phyloP scores from a whole-genome alignment of 2,888 invertebrate species.

The Apamea epomidion region DNA sequence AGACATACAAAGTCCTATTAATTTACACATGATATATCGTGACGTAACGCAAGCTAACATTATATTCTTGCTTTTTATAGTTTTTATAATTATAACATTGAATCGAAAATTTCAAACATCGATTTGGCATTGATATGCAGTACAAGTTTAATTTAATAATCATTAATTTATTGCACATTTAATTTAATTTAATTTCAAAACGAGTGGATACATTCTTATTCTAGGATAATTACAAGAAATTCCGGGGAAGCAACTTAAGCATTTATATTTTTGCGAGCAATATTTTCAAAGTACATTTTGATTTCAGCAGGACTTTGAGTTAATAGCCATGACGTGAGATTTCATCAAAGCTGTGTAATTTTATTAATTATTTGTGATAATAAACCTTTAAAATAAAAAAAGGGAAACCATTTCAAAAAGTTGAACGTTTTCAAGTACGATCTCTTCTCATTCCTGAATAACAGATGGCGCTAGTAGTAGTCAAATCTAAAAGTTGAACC shows the following conservation, averaged over 20 bases:
- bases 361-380: background rate
- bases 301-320: conserved; percentile 22
- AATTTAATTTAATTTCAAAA: conserved; percentile 75
- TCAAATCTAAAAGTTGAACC: background rate
- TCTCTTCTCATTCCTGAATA: conserved; percentile 4
- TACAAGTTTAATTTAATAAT: conserved; percentile 78
- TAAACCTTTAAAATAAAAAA: background rate
- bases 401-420: background rate
- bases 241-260: conserved; percentile 77
- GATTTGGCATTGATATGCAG: conserved; percentile 89
- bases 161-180: conserved; percentile 86
- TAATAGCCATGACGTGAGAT: conserved; percentile 10
- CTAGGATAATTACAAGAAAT: conserved; percentile 72
- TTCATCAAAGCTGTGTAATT: conserved; percentile 25
- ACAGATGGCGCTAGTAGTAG: conserved; percentile 58
- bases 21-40: conserved; percentile 21
- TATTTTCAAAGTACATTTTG: conserved; percentile 62
- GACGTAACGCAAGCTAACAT: conserved; percentile 49
- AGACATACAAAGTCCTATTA: conserved; percentile 17
- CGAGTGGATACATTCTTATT: conserved; percentile 74
- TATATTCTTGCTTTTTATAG: conserved; percentile 49
- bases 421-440: background rate
- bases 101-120: conserved; percentile 77
- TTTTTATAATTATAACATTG: conserved; percentile 55
- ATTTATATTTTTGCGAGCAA: conserved; percentile 72